Evolutionary conservation across 2,888 invertebrate species (phyloP), one percentile per base, ranked within the genome.

Genomic region (Sceliomorpha sp.): DNA sequence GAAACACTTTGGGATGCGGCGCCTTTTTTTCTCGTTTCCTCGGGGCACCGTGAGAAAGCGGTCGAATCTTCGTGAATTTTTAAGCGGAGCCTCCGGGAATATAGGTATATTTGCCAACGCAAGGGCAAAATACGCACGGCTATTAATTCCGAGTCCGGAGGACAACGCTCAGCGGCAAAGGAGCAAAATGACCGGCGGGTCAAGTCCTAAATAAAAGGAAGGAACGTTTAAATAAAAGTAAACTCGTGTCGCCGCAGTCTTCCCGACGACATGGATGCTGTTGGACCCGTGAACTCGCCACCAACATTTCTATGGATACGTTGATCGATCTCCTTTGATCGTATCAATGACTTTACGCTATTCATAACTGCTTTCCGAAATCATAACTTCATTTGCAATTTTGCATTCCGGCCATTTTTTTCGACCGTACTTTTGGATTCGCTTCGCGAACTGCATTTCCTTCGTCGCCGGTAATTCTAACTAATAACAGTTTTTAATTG

Each of bases 181-280:
- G 76, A 78, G 77, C 81, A 77, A 79, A 81, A 81, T 79, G 78
- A 78, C 78, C 81, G 80, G 76, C 78, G 83, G 86, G 84, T 84
- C 84, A 84, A 84, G 78, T 82, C 84, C 83, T 84, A 86, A 87
- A 87, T 86, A 87, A 86, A 85, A 86, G 81, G 80, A 82, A 81
- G 80, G 80, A 83, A 82, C 84, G 83, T 85, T 87, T 87, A 85
- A 86, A 87, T 87, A 86, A 87, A 87, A 87, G 85, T 85, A 86
- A 87, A 87, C 81, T 85, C 85, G 85, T 86, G 87, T 86, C 79
- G 82, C 79, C 71, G 74, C 70, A 32, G 34, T 24, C 37, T 36
- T 9, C 42, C 31, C 44, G 7, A 47, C 29, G 20, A 34, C 47
- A 47, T 27, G 31, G n/a, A 13, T 15, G 47, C 47, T 47, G 13